A percentile compares a stretch with the other conserved stretches of the same genome.
Evolutionary conservation across 2,888 invertebrate species (phyloP).

Genomic region (Nephrotoma appendiculata): DNA sequence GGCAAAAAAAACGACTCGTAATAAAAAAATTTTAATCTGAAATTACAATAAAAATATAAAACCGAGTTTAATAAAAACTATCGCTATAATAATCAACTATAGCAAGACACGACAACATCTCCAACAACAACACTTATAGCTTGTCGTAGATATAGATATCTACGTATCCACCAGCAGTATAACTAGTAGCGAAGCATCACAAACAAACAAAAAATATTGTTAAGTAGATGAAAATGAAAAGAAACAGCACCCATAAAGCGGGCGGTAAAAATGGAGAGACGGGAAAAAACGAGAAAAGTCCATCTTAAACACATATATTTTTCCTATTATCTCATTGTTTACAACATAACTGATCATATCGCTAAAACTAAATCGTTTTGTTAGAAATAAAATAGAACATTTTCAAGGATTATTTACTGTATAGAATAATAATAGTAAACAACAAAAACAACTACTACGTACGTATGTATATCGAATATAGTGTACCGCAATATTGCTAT

Average conservation of each 20-base stretch:
- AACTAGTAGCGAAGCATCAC: not conserved
- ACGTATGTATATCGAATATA: not conserved
- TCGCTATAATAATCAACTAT: not conserved
- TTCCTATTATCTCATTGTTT: conserved; percentile 4
- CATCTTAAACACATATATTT: conserved; percentile 4
- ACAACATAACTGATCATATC: conserved; percentile 4
- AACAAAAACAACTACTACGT: not conserved
- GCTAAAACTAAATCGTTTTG: conserved; percentile 4
- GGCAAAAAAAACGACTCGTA: not conserved
- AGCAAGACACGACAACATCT: not conserved
- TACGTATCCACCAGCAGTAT: not conserved
- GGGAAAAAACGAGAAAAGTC: not conserved
- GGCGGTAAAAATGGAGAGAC: not conserved
- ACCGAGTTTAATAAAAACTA: not conserved
- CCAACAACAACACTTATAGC: not conserved
- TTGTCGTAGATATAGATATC: not conserved
- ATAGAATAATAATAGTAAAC: not conserved
- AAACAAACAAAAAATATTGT: not conserved
- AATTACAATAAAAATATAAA: not conserved
- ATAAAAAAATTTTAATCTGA: not conserved
- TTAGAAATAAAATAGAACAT: conserved; percentile 2
- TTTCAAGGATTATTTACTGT: conserved; percentile 4
- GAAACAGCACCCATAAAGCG: not conserved
- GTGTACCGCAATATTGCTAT: not conserved
- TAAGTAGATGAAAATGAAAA: conserved; percentile 4